Conservation (phyloP, 2,113 vertebrate species). For the Scomber scombrus region DNA sequence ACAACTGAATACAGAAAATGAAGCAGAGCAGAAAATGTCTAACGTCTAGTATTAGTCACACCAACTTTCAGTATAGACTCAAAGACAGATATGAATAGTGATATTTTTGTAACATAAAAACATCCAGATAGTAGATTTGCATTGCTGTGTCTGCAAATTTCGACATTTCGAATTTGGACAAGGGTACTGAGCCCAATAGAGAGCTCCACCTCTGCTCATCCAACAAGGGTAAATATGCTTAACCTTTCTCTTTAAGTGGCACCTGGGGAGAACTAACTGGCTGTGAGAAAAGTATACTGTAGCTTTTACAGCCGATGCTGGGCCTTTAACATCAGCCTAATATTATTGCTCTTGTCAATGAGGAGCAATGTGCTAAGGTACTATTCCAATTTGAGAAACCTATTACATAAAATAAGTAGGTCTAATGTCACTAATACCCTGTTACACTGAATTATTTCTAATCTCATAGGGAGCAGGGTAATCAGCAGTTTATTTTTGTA, state of each 20-base stretch:
- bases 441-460: not conserved
- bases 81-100: too few species aligned
- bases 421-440: too few species aligned
- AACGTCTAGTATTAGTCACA: too few species aligned
- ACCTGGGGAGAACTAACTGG: slow-evolving; percentile 48
- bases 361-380: slow-evolving; percentile 7
- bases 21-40: too few species aligned
- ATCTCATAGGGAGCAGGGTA: too few species aligned
- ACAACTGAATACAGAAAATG: too few species aligned
- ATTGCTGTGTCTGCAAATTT: slow-evolving; percentile 14
- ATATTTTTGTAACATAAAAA: not conserved
- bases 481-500: too few species aligned
- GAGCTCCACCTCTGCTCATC: slow-evolving; percentile 26
- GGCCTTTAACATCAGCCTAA: slow-evolving; percentile 14
- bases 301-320: not conserved
- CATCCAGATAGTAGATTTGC: not conserved
- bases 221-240: slow-evolving; percentile 34
- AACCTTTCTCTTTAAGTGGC: slow-evolving; percentile 43
- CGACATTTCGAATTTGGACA: too few species aligned
- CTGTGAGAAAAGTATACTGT: slow-evolving; percentile 17
- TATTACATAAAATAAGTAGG: not conserved
- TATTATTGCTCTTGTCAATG: slow-evolving; percentile 12
- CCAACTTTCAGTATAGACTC: too few species aligned
- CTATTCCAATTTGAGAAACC: not conserved
- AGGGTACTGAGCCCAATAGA: slow-evolving; percentile 17